Conservation (phyloP, 1,140 invertebrate genomes). For the Panulirus ornatus region DNA sequence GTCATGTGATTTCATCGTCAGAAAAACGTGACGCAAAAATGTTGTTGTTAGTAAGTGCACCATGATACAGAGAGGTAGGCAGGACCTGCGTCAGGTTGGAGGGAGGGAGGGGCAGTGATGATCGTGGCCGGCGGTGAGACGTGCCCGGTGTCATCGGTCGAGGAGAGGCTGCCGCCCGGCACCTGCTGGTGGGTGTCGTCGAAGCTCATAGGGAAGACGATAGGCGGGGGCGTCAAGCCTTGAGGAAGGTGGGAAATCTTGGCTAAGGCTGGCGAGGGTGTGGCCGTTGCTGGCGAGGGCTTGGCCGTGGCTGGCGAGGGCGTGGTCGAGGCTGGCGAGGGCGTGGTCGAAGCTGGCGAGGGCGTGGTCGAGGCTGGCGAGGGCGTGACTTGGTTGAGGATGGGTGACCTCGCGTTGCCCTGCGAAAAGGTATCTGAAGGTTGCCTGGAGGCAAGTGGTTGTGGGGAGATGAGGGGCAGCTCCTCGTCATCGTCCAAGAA, state of each 20-base stretch:
- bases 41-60: no score
- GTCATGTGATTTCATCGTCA: no score
- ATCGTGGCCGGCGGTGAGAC: background rate
- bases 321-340: no score
- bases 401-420: background rate
- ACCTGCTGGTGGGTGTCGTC: background rate
- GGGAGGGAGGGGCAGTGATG: background rate
- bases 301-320: no score
- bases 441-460: background rate
- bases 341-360: no score
- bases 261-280: background rate
- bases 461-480: background rate
- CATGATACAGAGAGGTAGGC: no score
- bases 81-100: background rate
- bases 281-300: background rate
- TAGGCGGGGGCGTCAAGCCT: no score
- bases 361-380: background rate
- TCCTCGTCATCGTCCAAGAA: conserved; percentile 44
- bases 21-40: no score
- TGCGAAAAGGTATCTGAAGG: background rate
- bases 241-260: no score
- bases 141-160: background rate
- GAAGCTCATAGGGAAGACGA: conserved; percentile 5
- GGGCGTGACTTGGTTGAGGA: no score
- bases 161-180: background rate